Base-by-base conservation (phyloP, 2,113 vertebrate genomes). In the Nettapus auritus region DNA sequence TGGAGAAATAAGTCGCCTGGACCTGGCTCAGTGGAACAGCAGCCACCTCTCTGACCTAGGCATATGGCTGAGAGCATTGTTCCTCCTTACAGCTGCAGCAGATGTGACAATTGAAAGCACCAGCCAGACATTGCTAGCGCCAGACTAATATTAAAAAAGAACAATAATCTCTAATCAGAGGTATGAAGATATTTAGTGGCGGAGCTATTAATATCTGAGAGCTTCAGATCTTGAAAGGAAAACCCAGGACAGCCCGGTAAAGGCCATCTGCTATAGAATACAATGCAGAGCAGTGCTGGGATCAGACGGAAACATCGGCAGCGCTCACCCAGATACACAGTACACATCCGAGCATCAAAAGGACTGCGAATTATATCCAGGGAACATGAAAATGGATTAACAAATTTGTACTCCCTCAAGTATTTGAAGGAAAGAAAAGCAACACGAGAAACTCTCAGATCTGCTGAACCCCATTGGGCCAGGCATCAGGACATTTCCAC, bases 271-370 rank as follows among this genome's bases (percentile, higher is more conserved):
- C 22, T 26, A 26, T 1, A 28, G 64, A 80, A 77, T 0, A 2
- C 2, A 33, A 75, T 0, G 1, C 44, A 31, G 40, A 44, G 42
- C 34, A 52, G 36, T 2, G 3, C 26, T 34, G 18, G 4, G 40
- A 40, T 36, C 64, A 44, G 68, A 83, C 50, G 21, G 86, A 22
- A 68, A 42, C 3, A 11, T 0, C 2, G 28, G n/a, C 7, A 10
- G 21, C 8, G 31, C 57, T 71, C 63, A 60, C 33, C n/a, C 25
- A 19, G 42, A 36, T 0, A 22, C 11, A 48, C 3, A 2, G 36
- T 1, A 44, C 53, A 14, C 70, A 56, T 6, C 70, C 4, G 21
- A 33, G 19, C 18, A 28, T 44, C 40, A 68, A 62, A 69, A 50
- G 9, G 8, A 2, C 38, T 20, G 9, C 5, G 48, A 64, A 46